Percentiles rank a stretch among this genome's conserved stretches.
phyloP scores from a whole-genome alignment of 2,888 invertebrate species.

The Mesorhabditis sp. region DNA sequence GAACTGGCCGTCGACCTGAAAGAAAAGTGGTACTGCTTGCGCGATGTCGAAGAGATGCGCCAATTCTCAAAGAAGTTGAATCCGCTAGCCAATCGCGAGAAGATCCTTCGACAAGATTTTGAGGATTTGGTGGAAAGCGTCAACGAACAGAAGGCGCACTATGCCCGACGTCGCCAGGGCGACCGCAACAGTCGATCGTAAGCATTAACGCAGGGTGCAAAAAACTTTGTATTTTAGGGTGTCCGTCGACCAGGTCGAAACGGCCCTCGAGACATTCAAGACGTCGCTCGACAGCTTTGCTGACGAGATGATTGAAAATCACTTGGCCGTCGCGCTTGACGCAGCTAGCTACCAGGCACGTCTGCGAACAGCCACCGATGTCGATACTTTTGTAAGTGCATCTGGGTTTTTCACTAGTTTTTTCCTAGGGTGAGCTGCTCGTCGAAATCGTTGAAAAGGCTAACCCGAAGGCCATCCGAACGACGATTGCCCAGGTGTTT shows the following conservation, averaged over 20 bases:
- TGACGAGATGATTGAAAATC: background rate
- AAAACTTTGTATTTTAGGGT: background rate
- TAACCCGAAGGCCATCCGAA: background rate
- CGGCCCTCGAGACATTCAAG: background rate
- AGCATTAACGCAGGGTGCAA: no score
- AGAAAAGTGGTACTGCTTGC: slow-evolving; percentile 14
- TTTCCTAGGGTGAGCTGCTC: background rate
- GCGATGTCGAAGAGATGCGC: slow-evolving; percentile 9
- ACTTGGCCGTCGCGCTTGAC: background rate
- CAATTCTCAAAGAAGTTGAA: slow-evolving; percentile 7
- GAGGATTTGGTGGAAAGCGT: background rate
- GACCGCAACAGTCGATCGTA: no score
- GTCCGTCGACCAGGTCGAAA: background rate
- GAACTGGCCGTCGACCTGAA: background rate
- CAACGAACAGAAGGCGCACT: background rate
- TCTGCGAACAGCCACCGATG: background rate
- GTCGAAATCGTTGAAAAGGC: background rate
- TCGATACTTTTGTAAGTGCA: background rate
- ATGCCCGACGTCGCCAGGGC: background rate
- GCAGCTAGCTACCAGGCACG: background rate
- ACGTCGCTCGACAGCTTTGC: background rate
- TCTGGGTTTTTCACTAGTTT: background rate
- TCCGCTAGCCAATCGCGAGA: slow-evolving; percentile 10
- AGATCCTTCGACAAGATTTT: slow-evolving; percentile 10
- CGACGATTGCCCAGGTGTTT: background rate